Base-by-base conservation (phyloP, 2,797 vertebrate species). In the Molothrus ater region DNA sequence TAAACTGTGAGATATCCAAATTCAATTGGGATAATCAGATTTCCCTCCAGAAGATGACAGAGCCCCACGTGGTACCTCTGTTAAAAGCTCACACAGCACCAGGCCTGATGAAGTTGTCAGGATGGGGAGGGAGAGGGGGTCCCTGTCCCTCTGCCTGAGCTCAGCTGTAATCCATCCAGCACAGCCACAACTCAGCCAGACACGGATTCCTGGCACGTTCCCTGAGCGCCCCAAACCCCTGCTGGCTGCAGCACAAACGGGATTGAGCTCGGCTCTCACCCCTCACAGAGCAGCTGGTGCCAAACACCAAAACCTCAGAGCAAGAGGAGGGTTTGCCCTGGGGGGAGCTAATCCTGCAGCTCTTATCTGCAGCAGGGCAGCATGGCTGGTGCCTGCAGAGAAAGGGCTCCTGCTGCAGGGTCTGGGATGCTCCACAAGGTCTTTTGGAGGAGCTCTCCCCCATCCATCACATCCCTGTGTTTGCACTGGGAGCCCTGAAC, bases 261-360 rank as follows among this genome's bases (percentile, higher is more conserved):
- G 73, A 80, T 0, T 25, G 65, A 40, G 19, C 1, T 1, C 1
- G 2, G 78, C 43, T 51, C 73, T 40, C 1, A 0, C 24, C 40
- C 80, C 65, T 72, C 1, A 0, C 47, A 7, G 50, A 42, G 86
- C 84, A 25, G 93, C 69, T 74, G 84, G 50, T 25, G 4, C 4
- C 7, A 54, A 83, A 36, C 57, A 9, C 82, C 22, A 0, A 74
- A 60, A 42, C 20, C 82, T 48, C 2, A 0, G 72, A 65, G 73
- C 42, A 31, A 8, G 45, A 60, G 29, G 21, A 65, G 61, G 32
- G 20, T n/a, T 89, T 65, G 36, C 70, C 78, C 51, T 5, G 2
- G 4, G 8, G 8, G 12, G 7, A 34, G 34, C n/a, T 74, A 17
- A 88, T 95, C 76, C 75, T 31, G 3, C 76, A 80, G 69, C 80